Base-by-base conservation (phyloP, 2,888 invertebrate species). In the Rosalia funebris region DNA sequence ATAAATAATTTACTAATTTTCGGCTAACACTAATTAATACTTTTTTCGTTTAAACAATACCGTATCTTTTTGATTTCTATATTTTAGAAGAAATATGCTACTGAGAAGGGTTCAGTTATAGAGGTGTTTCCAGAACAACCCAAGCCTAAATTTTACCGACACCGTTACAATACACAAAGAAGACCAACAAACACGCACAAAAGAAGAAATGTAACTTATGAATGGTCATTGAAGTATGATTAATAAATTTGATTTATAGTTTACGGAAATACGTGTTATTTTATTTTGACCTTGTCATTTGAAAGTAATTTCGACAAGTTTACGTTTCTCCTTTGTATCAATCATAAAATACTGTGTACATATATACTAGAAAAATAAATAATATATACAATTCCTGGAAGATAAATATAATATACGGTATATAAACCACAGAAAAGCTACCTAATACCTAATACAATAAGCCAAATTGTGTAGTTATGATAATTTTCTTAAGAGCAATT, bases 71-170 rank as follows among this genome's bases (percentile, higher is more conserved):
- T 53, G 52, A 42, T 53, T 53, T 53, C 52, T 53, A 53, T 53
- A 50, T 14, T 39, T 37, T 50, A 39, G 39, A 25, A 32, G 50
- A 32, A 53, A 53, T 17, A 15, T 5, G 42, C 52, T 53, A 53
- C 42, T 41, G 32, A 42, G 25, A 14, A 46, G 32, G 32, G 12
- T 46, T 32, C 15, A 50, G 19, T 53, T 41, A 53, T 39, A 53
- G 52, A 53, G 32, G 52, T 42, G 52, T 20, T 31, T 53, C 32
- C 31, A 42, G 20, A 42, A 53, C 32, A 32, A 32, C 25, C 32
- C 52, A 53, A 42, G 42, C 31, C 32, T 53, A 53, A 53, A n/a
- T n/a, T n/a, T n/a, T 50, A 53, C 52, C 52, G 31, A 53, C 52
- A 53, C 52, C 52, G 37, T 12, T 20, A 53, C 37, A 42, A 31